A percentile compares a stretch with the other conserved stretches of the same genome.
Evolutionary conservation across 2,888 invertebrate species (phyloP).

Genomic region (Monochamus alternatus): DNA sequence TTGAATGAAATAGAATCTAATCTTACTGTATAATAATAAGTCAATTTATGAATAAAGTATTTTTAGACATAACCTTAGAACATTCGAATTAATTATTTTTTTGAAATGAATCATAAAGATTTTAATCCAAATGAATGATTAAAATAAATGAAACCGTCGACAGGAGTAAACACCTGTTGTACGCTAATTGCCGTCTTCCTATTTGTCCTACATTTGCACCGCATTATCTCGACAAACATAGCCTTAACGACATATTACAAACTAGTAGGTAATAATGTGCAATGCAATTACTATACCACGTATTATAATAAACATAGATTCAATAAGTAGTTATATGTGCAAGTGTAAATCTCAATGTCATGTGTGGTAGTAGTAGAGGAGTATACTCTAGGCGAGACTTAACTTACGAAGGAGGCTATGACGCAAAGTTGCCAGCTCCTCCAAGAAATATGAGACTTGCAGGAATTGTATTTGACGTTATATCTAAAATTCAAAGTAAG

Average conservation of each 20-base stretch:
- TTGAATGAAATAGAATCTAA: too few species aligned
- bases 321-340: constrained; percentile 36
- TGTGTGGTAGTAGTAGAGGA: constrained; percentile 50
- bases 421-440: constrained; percentile 28
- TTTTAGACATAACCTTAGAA: too few species aligned
- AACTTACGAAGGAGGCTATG: constrained; percentile 38
- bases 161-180: neutral
- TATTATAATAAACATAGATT: constrained; percentile 28
- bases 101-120: neutral
- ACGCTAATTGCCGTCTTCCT: constrained; percentile 10
- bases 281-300: constrained; percentile 1
- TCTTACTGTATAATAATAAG: too few species aligned
- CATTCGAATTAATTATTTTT: too few species aligned
- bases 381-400: constrained; percentile 36
- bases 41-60: too few species aligned
- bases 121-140: neutral
- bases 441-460: neutral
- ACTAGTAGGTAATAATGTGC: neutral
- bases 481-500: neutral
- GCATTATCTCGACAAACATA: neutral
- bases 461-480: neutral
- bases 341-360: constrained; percentile 49
- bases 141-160: neutral
- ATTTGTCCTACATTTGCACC: constrained; percentile 2
- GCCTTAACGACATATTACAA: constrained; percentile 6